Conservation (phyloP, 2,888 invertebrate species). For the Metopia argyrocephala region DNA sequence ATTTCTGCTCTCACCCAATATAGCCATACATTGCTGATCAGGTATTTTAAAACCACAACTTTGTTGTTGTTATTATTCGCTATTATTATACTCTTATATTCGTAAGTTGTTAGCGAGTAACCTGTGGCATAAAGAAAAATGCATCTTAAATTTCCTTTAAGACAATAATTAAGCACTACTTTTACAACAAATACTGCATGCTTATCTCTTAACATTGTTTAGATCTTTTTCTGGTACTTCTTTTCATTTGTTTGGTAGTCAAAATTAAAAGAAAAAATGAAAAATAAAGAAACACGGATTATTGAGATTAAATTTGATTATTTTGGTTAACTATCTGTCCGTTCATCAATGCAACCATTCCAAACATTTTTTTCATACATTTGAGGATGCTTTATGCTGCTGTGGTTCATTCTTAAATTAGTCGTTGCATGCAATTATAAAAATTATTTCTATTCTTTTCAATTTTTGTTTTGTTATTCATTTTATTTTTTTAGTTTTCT, state of each 20-base stretch:
- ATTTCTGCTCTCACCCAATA: slow-evolving; percentile 14
- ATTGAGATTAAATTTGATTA: slow-evolving; percentile 62
- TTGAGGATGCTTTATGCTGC: slow-evolving; percentile 59
- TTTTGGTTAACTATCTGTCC: slow-evolving; percentile 24
- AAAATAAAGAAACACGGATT: slow-evolving; percentile 29
- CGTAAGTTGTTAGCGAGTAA: slow-evolving; percentile 47
- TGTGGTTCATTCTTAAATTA: slow-evolving; percentile 66
- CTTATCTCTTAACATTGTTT: not conserved
- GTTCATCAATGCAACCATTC: not conserved
- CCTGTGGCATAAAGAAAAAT: slow-evolving; percentile 13
- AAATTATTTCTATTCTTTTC: slow-evolving; percentile 65
- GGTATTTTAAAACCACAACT: slow-evolving; percentile 37
- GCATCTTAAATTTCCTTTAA: slow-evolving; percentile 44
- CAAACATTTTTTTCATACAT: not conserved
- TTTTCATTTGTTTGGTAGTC: not conserved
- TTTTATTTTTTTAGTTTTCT: not conserved
- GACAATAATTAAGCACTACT: slow-evolving; percentile 36
- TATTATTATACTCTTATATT: not conserved
- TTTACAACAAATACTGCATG: not conserved
- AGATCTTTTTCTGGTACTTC: not conserved
- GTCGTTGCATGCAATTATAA: slow-evolving; percentile 69
- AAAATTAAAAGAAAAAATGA: not conserved
- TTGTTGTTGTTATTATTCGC: slow-evolving; percentile 29
- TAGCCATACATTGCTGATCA: slow-evolving; percentile 24
- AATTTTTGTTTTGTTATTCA: slow-evolving; percentile 16